Percentiles rank a stretch among this genome's conserved stretches.
Conservation (phyloP, 2,113 vertebrate species). For the Orientallactaga bullata region DNA sequence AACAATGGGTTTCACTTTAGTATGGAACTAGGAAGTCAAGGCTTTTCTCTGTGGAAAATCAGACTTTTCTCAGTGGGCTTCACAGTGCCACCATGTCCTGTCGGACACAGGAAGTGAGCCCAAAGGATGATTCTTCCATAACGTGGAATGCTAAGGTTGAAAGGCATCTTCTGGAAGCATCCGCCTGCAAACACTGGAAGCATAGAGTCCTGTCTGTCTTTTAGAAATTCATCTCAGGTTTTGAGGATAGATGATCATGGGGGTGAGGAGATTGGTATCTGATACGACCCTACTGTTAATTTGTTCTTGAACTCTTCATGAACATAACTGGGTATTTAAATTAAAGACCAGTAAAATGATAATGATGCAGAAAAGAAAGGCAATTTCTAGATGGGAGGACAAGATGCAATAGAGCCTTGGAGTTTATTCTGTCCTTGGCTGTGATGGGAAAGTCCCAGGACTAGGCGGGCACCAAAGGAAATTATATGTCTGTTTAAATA, state of each 20-base stretch:
- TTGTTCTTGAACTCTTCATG: not conserved
- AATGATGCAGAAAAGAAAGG: not conserved
- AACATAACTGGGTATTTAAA: not conserved
- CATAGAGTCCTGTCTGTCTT: not conserved
- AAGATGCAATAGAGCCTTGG: not conserved
- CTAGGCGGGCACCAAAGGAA: not conserved
- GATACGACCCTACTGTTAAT: not conserved
- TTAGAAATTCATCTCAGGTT: not conserved
- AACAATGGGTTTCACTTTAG: not conserved
- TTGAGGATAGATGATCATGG: not conserved
- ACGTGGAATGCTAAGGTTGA: not conserved
- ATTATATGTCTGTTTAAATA: not conserved
- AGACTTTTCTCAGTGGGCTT: not conserved
- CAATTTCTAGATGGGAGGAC: not conserved
- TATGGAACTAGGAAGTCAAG: not conserved
- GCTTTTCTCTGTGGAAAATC: not conserved
- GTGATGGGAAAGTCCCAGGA: not conserved
- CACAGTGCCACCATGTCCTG: not conserved
- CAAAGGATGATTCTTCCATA: not conserved
- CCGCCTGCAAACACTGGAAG: rapidly evolving
- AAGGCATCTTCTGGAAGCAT: not conserved
- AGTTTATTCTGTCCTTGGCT: not conserved
- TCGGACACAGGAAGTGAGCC: not conserved
- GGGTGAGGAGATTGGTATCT: not conserved
- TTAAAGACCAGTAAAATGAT: not conserved